Base-by-base conservation (phyloP, 2,888 invertebrate genomes). In the Drosophila anomalata region DNA sequence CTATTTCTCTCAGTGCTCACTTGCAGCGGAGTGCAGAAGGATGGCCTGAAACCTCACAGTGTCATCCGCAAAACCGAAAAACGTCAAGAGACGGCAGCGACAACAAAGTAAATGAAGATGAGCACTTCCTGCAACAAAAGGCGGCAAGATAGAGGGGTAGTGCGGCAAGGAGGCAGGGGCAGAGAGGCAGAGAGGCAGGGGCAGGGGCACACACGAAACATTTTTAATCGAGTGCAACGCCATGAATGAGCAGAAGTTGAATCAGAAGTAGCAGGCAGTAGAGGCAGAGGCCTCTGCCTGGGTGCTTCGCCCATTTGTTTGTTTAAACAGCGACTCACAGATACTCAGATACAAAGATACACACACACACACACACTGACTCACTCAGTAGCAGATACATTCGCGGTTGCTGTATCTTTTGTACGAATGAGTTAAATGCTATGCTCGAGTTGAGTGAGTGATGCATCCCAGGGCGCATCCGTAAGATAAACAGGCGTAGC, bases 381-480 rank as follows among this genome's bases (percentile, higher is more conserved):
- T 0, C 11, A 24, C 36, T 41, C 56, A 41, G 42, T 22, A 29
- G 9, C 22, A n/a, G 33, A 48, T 41, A 63, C 46, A 48, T 56
- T 60, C 72, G 67, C 72, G 76, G 75, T 66, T 58, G 63, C 61
- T 80, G 69, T 79, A 81, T 87, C 79, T 87, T 84, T 87, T 84
- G 84, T 87, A 87, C 82, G 82, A 83, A 83, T 83, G 82, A 83
- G 82, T 83, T 87, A 83, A 83, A 83, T 87, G 81, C 79, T 78
- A 82, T 77, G 82, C 82, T 83, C 85, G 87, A 84, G 83, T 85
- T 84, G 82, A 85, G 87, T 87, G 83, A 87, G 87, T 84, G 84
- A 87, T 87, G 84, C 87, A 82, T 85, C 87, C 86, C 86, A 84
- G 87, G 84, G 86, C 80, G 83, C 87, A 87, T 85, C 87, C 80